Conservation (phyloP, 2,797 vertebrate species). For the Girardinus metallicus region DNA sequence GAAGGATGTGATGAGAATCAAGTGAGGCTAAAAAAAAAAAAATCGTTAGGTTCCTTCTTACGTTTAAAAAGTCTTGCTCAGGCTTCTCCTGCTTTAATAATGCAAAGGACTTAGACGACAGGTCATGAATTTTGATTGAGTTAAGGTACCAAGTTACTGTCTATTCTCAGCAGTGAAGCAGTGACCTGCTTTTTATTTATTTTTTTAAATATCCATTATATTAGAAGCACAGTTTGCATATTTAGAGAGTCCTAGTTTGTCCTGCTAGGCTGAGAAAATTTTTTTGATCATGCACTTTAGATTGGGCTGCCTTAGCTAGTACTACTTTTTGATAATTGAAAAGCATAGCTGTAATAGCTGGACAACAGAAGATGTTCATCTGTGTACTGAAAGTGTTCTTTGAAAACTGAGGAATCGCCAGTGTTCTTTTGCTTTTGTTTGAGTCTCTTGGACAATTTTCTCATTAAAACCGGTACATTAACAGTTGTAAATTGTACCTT, state of each 20-base stretch:
- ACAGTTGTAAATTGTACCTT: not conserved
- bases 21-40: conserved; percentile 18
- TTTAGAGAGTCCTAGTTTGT: conserved; percentile 1
- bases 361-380: not conserved
- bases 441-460: not conserved
- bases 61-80: conserved; percentile 8
- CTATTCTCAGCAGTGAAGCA: conserved; percentile 10
- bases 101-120: conserved; percentile 1
- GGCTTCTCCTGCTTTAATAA: conserved; percentile 7
- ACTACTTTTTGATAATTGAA: not conserved
- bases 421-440: not conserved
- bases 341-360: not conserved
- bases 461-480: not conserved
- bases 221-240: conserved; percentile 14
- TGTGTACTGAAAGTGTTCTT: not conserved
- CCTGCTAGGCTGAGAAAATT: not conserved
- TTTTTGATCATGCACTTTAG: not conserved
- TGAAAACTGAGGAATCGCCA: not conserved
- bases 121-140: conserved; percentile 22
- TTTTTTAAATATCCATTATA: not conserved
- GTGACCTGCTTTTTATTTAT: conserved; percentile 12
- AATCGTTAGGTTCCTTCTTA: not conserved
- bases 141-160: conserved; percentile 6
- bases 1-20: conserved; percentile 11
- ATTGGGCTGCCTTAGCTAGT: not conserved